These are phyloP conservation scores for Channa striata DNA, from an alignment of 2,797 vertebrate genomes.

Conservation along the genomic window DNA sequence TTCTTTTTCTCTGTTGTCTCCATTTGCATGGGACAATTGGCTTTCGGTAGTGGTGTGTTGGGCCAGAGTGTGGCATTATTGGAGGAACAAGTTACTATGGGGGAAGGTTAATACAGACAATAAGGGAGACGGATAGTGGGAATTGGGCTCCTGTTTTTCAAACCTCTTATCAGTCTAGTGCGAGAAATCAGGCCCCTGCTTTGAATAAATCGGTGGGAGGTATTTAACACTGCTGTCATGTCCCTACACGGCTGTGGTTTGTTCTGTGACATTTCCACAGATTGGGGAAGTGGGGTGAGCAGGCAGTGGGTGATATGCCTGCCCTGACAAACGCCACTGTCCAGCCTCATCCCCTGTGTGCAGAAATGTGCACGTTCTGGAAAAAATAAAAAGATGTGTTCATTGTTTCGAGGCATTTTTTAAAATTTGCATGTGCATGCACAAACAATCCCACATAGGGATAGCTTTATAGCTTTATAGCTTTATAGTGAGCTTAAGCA, in stretches of 20 bases:
- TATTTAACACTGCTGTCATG: slow-evolving; percentile 75
- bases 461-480: too few relatives aligned
- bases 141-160: slow-evolving; percentile 91
- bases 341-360: background rate
- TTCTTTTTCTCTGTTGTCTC: slow-evolving; percentile 77
- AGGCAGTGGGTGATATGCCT: background rate
- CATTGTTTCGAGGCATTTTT: background rate
- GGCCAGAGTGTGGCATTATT: slow-evolving; percentile 95
- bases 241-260: slow-evolving; percentile 56
- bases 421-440: too few relatives aligned
- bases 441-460: too few relatives aligned
- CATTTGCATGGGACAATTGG: slow-evolving; percentile 98
- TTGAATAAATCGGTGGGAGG: slow-evolving; percentile 81
- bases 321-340: slow-evolving; percentile 7
- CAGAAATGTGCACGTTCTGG: background rate
- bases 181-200: slow-evolving; percentile 83
- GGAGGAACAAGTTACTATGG: slow-evolving; percentile 92
- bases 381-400: background rate
- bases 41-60: slow-evolving; percentile 91
- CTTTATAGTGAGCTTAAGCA: too few relatives aligned
- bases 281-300: background rate
- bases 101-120: slow-evolving; percentile 96
- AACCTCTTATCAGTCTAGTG: slow-evolving; percentile 86
- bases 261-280: slow-evolving; percentile 62
- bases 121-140: slow-evolving; percentile 90